Percentiles rank a stretch among this genome's conserved stretches.
Conservation (phyloP, 1,140 invertebrate genomes). For the Plectrocnemia conspersa region DNA sequence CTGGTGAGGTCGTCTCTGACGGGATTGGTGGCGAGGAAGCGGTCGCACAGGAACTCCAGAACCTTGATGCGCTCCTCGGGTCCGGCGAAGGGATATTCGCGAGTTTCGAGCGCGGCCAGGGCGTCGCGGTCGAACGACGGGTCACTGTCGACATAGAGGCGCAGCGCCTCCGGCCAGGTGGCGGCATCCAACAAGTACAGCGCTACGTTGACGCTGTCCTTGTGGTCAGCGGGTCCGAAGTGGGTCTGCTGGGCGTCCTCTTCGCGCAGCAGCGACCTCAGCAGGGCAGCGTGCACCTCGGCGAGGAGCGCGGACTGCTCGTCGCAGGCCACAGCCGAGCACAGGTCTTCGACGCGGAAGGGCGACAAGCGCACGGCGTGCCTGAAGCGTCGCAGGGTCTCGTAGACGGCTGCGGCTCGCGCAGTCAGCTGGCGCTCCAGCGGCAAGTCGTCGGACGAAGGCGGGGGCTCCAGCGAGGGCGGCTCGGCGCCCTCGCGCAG, state of each 20-base stretch:
- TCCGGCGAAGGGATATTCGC: slow-evolving; percentile 85
- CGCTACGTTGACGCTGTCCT: slow-evolving; percentile 92
- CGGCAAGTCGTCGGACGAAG: slow-evolving; percentile 86
- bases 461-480: slow-evolving; percentile 71
- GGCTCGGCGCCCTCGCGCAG: slow-evolving; percentile 74
- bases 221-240: slow-evolving; percentile 92
- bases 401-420: slow-evolving; percentile 81
- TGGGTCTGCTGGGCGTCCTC: slow-evolving; percentile 93
- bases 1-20: slow-evolving; percentile 89
- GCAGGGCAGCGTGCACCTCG: slow-evolving; percentile 87
- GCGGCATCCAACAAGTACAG: slow-evolving; percentile 88
- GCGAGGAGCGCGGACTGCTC: slow-evolving; percentile 86
- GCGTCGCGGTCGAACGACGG: slow-evolving; percentile 70
- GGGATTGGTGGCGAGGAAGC: slow-evolving; percentile 89
- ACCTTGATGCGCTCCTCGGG: slow-evolving; percentile 81
- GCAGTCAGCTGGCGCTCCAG: slow-evolving; percentile 75
- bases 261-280: slow-evolving; percentile 87
- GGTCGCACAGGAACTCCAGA: slow-evolving; percentile 86
- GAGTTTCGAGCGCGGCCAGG: slow-evolving; percentile 63
- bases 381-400: slow-evolving; percentile 88
- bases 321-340: slow-evolving; percentile 83
- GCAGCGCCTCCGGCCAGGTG: slow-evolving; percentile 90
- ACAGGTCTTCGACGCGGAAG: slow-evolving; percentile 94
- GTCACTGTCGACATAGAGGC: slow-evolving; percentile 86
- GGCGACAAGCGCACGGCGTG: slow-evolving; percentile 85